phyloP scores from a whole-genome alignment of 1,140 invertebrate genomes.

The Formica selysi region DNA sequence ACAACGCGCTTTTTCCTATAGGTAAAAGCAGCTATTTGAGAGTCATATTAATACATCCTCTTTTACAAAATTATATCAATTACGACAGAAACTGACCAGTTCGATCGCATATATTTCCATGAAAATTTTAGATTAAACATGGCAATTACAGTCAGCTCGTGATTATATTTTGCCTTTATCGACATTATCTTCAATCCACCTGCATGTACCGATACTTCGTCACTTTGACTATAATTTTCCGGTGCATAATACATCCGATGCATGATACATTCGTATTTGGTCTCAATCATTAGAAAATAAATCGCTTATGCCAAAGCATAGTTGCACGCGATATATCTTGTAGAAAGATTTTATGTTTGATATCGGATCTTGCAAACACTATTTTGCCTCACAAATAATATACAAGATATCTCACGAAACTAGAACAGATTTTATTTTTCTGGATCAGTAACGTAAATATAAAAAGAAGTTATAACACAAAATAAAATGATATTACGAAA shows the following conservation, averaged over 20 bases:
- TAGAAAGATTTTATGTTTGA: conserved; percentile 10
- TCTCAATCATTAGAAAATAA: conserved; percentile 20
- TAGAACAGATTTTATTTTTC: background rate
- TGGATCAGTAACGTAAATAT: background rate
- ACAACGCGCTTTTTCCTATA: background rate
- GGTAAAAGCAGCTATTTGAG: background rate
- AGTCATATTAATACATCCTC: conserved; percentile 25
- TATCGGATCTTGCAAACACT: background rate
- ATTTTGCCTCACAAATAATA: background rate
- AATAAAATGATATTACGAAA: background rate
- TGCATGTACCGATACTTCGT: conserved; percentile 1
- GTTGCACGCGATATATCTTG: background rate
- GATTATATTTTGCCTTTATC: conserved; percentile 40
- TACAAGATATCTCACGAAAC: background rate
- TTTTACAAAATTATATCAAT: conserved; percentile 4
- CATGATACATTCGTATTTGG: conserved; percentile 23
- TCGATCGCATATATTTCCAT: conserved; percentile 33
- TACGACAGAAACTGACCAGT: background rate
- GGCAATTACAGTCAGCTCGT: conserved; percentile 33
- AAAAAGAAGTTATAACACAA: background rate
- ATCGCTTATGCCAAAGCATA: conserved; percentile 10
- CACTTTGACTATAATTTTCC: conserved; percentile 31
- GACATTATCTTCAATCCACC: conserved; percentile 38
- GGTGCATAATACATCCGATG: conserved; percentile 9
- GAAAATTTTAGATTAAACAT: conserved; percentile 50